Evolutionary conservation across 2,113 vertebrate genomes (phyloP).

Genomic region (Cranoglanis bouderius): DNA sequence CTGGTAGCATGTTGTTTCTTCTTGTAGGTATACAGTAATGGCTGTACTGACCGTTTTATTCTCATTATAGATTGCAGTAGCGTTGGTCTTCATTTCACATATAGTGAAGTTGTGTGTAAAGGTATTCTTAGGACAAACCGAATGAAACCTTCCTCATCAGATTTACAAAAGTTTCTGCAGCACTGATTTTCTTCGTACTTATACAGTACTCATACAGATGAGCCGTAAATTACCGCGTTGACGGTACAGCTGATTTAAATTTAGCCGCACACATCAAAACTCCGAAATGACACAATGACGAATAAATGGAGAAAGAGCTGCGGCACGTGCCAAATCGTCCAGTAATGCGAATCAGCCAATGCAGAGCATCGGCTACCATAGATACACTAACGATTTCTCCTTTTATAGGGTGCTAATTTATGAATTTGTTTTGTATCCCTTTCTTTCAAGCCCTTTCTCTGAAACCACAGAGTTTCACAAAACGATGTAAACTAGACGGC

Average conservation of each 20-base stretch:
- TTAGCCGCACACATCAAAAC: background rate
- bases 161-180: background rate
- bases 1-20: background rate
- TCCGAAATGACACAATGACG: no score
- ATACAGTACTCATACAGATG: background rate
- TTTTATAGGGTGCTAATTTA: background rate
- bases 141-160: background rate
- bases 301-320: no score
- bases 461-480: no score
- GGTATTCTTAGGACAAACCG: background rate
- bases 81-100: background rate
- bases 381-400: background rate
- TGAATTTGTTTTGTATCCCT: background rate
- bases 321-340: no score
- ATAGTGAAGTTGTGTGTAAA: background rate
- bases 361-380: background rate
- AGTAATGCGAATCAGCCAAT: no score
- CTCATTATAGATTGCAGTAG: background rate
- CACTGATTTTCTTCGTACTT: background rate
- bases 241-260: no score
- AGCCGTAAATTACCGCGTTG: no score
- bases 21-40: background rate
- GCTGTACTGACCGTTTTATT: background rate
- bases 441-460: background rate
- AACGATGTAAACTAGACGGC: no score